Evolutionary conservation across 2,888 invertebrate genomes (phyloP), one percentile per base, ranked within the genome.

Genomic region (Formica aserva): DNA sequence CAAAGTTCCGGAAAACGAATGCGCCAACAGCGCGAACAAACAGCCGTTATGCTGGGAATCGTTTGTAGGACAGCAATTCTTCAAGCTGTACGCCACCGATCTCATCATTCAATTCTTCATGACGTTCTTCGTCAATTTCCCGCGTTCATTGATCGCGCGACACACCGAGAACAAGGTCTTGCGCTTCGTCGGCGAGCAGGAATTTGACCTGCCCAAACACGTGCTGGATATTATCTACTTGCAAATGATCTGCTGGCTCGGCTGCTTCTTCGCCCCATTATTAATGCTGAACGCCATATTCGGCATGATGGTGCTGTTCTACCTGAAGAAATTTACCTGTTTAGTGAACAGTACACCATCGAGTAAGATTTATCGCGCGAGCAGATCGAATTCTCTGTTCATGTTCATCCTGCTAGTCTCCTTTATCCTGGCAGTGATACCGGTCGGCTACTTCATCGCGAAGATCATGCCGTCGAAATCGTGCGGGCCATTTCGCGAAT

Each of bases 211-310:
- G n/a, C 97, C 98, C 0, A 97, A 97, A 92, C 98, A 98, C 89
- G 98, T 98, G 0, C 94, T 98, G 32, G 98, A 98, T 91, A 96
- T 98, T 3, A 97, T 98, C 0, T 98, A 98, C 93, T 96, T 97
- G 0, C 98, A 98, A 94, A 97, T 97, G 0, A 95, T 98, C 0
- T 97, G 98, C 89, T 98, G 98, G 98, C 96, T 98, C 91, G 98
- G 98, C 0, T 96, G 97, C 18, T 98, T 98, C 93, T 98, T 97
- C 95, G 97, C 97, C 1, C 98, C 98, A 0, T 96, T 98, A 29
- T 94, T 98, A 13, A 97, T 98, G 0, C 95, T 97, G 0, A 96
- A 98, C 3, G 97, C 97, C 0, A 95, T 97, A 0, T 91, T 97
- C 15, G 96, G 97, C 84, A 97, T 97, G 83, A 97, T 98, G 88